Evolutionary conservation across 2,113 vertebrate species (phyloP), one percentile per base, ranked within the genome.

Genomic region (Lampris incognitus): DNA sequence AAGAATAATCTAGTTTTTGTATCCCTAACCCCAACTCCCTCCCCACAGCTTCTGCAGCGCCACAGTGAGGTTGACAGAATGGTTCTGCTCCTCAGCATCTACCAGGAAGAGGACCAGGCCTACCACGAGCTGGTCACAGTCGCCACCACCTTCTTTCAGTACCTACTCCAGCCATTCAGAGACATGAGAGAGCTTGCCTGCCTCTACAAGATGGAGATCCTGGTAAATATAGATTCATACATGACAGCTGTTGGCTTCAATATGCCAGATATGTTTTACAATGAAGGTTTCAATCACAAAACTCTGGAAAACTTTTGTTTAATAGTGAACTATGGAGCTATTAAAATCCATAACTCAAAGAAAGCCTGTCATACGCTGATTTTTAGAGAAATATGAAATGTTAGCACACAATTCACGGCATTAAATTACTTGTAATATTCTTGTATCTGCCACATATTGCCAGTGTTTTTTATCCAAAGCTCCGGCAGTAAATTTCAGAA

Each of bases 121-220:
- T 99, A 97, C 91, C 92, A 94, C 78, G 95, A 97, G 62, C 85
- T 99, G 75, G 96, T 97, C 79, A 95, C 95, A 38, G 85, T 89
- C 66, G 96, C 97, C 83, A 98, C 97, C 3, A 87, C 85, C 44
- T 98, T 97, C 92, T 98, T 97, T 91, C 98, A 99, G 89, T 96
- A 96, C 86, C 95, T 98, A 75, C 90, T 99, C 81, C 95, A 97
- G 89, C 98, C 98, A 0, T 98, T 99, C 71, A 95, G 98, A 82
- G 95, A 98, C 85, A 96, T 96, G 96, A 90, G 98, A 54, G 98
- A 99, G 89, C 91, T 97, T 85, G 96, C 97, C 0, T 94, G 96
- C 0, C 94, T 96, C 60, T 96, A 95, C 91, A 97, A 95, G 89
- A 95, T 97, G 88, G 95, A 96, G 88, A 97, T 98, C 88, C 91